phyloP scores from a whole-genome alignment of 2,797 vertebrate species.

The Erethizon dorsatum region DNA sequence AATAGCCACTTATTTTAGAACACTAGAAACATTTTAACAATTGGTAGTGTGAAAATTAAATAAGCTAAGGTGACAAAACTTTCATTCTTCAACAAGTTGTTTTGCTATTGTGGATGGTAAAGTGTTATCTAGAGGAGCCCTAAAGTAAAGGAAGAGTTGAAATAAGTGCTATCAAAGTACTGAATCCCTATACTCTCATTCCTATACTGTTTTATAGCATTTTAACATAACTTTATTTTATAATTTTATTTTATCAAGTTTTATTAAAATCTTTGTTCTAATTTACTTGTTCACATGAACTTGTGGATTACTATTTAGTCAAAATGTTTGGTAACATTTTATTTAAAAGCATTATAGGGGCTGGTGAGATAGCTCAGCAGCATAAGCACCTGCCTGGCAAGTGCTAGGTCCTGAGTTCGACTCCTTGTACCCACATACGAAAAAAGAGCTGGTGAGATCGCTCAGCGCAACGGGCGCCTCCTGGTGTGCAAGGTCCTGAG shows the following conservation, averaged over 20 bases:
- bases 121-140: neutral
- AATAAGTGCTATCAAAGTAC: neutral
- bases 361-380: no score
- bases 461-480: no score
- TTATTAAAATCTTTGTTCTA: neutral
- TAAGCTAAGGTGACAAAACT: slow-evolving; percentile 20
- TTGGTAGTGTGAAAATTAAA: slow-evolving; percentile 42
- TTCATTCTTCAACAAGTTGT: slow-evolving; percentile 38
- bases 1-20: slow-evolving; percentile 45
- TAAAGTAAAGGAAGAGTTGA: neutral
- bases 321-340: neutral
- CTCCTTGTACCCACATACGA: no score
- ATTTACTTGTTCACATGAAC: neutral
- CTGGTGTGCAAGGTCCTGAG: no score
- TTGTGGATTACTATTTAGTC: neutral
- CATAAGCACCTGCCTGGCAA: no score
- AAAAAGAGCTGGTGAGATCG: no score
- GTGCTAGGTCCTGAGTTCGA: no score
- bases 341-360: slow-evolving; percentile 14
- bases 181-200: neutral
- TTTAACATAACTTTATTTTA: neutral
- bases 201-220: neutral
- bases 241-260: neutral
- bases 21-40: slow-evolving; percentile 53
- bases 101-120: neutral